These are phyloP conservation scores for Gopherus flavomarginatus DNA, from an alignment of 2,113 vertebrate species.

Conservation along the genomic window DNA sequence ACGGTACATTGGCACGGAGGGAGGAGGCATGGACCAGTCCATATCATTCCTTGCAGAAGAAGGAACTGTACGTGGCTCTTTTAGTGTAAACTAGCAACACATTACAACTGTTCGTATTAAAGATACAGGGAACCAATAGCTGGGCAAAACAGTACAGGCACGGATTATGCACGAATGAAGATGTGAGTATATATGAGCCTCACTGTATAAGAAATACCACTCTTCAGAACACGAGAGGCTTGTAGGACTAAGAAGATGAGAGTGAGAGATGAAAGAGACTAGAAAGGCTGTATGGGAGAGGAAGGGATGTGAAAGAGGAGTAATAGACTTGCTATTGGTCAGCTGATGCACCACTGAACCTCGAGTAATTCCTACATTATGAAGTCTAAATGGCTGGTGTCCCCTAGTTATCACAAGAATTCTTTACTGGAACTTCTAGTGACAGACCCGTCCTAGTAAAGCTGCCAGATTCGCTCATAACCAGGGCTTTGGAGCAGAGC, in stretches of 20 bases:
- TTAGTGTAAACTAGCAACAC: neutral
- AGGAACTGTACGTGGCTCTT: slow-evolving; percentile 87
- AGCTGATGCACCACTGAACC: neutral
- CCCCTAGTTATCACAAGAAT: slow-evolving; percentile 56
- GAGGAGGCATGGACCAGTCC: slow-evolving; percentile 98
- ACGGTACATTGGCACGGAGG: slow-evolving; percentile 95
- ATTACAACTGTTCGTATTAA: neutral
- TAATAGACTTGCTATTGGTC: neutral
- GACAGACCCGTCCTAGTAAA: slow-evolving; percentile 54
- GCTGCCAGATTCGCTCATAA: slow-evolving; percentile 63
- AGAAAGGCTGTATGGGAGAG: neutral
- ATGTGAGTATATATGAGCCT: neutral
- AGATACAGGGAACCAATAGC: neutral
- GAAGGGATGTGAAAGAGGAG: neutral
- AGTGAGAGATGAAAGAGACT: neutral
- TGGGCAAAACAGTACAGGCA: neutral
- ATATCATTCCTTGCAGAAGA: slow-evolving; percentile 96
- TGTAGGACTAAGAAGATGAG: neutral
- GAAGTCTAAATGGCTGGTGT: slow-evolving; percentile 58
- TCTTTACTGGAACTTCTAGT: slow-evolving; percentile 64
- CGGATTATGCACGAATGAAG: neutral
- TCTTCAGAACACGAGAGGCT: neutral
- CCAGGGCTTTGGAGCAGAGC: neutral
- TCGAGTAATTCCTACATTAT: slow-evolving; percentile 41
- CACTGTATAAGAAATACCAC: neutral